Evolutionary conservation across 2,888 invertebrate genomes (phyloP).

Genomic region (Steromphala cineraria): DNA sequence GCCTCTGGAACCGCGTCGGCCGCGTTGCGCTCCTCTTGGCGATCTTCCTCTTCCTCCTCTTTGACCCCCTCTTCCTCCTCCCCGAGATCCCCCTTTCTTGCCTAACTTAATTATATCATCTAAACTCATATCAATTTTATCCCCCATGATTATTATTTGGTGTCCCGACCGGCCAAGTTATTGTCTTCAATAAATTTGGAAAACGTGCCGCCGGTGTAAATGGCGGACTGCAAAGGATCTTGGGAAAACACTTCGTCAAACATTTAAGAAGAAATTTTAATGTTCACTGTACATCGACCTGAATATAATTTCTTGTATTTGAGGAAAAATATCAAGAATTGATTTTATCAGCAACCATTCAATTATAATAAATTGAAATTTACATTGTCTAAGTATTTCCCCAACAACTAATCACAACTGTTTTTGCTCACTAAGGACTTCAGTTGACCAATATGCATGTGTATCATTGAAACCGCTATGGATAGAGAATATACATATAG

Average conservation of each 20-base stretch:
- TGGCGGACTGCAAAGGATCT: constrained; percentile 42
- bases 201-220: constrained; percentile 27
- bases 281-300: no score
- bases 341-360: no score
- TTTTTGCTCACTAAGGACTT: no score
- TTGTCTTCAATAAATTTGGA: not conserved
- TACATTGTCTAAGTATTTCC: no score
- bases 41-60: constrained; percentile 70
- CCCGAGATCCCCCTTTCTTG: constrained; percentile 81
- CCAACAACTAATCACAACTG: no score
- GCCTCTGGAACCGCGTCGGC: constrained; percentile 73
- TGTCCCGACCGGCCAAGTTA: constrained; percentile 31
- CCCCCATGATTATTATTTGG: constrained; percentile 83
- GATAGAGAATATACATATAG: no score
- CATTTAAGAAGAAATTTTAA: no score
- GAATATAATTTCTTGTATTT: no score
- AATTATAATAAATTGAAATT: no score
- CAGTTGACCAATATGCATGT: no score
- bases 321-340: no score
- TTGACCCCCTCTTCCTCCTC: constrained; percentile 77
- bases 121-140: constrained; percentile 97
- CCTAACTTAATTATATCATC: constrained; percentile 93
- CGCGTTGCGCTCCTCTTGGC: constrained; percentile 66
- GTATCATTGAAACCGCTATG: no score
- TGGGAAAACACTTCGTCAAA: constrained; percentile 18